phyloP scores from a whole-genome alignment of 2,888 invertebrate species.

The Geophilus truncorum region DNA sequence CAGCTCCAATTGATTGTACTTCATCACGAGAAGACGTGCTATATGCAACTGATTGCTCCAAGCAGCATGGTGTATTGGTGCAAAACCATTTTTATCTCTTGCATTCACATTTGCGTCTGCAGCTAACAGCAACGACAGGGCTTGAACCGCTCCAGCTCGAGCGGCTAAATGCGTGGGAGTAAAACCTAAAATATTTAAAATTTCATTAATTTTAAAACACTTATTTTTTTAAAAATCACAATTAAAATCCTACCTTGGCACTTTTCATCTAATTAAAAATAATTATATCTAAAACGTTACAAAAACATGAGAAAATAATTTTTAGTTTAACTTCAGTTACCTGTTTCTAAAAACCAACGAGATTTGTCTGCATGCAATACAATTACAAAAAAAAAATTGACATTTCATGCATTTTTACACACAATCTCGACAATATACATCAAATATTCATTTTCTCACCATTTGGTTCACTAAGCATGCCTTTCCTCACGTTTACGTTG shows the following conservation, averaged over 20 bases:
- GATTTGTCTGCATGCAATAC: neutral
- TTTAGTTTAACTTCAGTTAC: too few relatives aligned
- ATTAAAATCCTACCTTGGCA: neutral
- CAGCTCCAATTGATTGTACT: slow-evolving; percentile 31
- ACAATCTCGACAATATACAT: too few relatives aligned
- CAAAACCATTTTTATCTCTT: slow-evolving; percentile 31
- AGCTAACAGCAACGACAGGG: slow-evolving; percentile 5
- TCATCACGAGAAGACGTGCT: slow-evolving; percentile 25
- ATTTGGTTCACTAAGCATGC: neutral
- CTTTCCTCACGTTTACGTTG: slow-evolving; percentile 30
- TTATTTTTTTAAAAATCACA: neutral
- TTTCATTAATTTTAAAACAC: neutral
- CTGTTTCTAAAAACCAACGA: neutral
- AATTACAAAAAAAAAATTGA: neutral
- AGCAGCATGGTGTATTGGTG: slow-evolving; percentile 34
- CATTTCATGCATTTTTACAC: neutral
- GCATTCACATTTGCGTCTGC: slow-evolving; percentile 28
- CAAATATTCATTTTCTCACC: too few relatives aligned
- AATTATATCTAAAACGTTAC: neutral
- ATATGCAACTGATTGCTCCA: slow-evolving; percentile 29
- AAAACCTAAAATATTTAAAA: neutral
- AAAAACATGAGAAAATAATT: neutral
- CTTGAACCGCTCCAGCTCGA: slow-evolving; percentile 22
- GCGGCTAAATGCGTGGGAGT: slow-evolving; percentile 34
- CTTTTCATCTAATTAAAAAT: neutral